These are phyloP conservation scores for Plusia festucae DNA, from an alignment of 2,888 invertebrate genomes.

Conservation along the genomic window DNA sequence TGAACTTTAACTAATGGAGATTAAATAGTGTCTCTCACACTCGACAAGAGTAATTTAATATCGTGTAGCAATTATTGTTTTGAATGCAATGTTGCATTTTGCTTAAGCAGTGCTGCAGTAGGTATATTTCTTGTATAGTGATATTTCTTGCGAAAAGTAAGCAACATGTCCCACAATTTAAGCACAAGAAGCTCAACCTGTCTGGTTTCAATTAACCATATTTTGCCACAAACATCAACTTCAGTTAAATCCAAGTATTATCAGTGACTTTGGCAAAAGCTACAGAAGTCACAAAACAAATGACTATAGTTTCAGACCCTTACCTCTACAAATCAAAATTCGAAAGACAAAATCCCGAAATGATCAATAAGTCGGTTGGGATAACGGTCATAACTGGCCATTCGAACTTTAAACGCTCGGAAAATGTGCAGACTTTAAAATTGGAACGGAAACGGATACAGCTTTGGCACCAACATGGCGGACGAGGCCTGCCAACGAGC, in stretches of 20 bases:
- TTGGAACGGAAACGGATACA: slow-evolving; percentile 71
- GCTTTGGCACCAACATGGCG: slow-evolving; percentile 66
- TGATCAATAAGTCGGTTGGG: background rate
- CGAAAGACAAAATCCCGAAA: background rate
- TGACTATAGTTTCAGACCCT: background rate
- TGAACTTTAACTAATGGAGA: slow-evolving; percentile 31
- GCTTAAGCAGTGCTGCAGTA: too few species aligned
- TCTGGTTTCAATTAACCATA: too few species aligned
- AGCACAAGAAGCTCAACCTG: too few species aligned
- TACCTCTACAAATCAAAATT: background rate
- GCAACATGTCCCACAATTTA: too few species aligned
- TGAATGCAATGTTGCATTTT: background rate
- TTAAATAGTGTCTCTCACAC: slow-evolving; percentile 30
- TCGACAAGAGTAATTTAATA: slow-evolving; percentile 13
- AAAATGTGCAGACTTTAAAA: slow-evolving; percentile 59
- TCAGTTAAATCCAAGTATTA: background rate
- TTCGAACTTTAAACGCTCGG: slow-evolving; percentile 32
- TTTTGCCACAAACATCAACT: too few species aligned
- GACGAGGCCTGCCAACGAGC: slow-evolving; percentile 54
- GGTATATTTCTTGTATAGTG: too few species aligned
- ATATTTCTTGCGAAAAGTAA: too few species aligned
- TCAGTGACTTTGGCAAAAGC: background rate
- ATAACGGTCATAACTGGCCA: slow-evolving; percentile 23
- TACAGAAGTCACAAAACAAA: background rate
- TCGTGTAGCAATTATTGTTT: slow-evolving; percentile 2